phyloP scores from a whole-genome alignment of 2,113 vertebrate genomes.

The Gadus chalcogrammus region DNA sequence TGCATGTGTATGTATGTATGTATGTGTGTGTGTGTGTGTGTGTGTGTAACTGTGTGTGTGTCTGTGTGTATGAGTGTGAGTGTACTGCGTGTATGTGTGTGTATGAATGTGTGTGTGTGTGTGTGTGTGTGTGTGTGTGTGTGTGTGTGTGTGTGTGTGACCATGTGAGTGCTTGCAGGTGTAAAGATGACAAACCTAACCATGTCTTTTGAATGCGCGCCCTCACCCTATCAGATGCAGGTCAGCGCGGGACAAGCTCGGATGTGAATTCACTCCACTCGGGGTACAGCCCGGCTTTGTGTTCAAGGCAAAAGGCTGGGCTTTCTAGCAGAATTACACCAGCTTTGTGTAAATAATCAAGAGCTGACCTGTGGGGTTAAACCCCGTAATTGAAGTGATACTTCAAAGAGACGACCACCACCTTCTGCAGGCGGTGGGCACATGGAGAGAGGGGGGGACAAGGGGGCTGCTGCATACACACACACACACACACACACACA shows the following conservation, averaged over 20 bases:
- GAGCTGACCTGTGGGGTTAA: slow-evolving; percentile 95
- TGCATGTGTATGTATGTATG: background rate
- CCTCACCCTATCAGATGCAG: slow-evolving; percentile 88
- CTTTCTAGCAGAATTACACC: slow-evolving; percentile 91
- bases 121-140: slow-evolving; percentile 1
- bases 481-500: too few relatives aligned
- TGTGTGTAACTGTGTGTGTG: slow-evolving; percentile 14
- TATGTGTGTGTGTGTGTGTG: background rate
- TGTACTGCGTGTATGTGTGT: background rate
- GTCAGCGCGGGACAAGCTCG: slow-evolving; percentile 79
- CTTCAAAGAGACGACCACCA: slow-evolving; percentile 96
- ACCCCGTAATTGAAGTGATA: slow-evolving; percentile 98
- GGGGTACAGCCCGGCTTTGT: slow-evolving; percentile 77
- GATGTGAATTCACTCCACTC: slow-evolving; percentile 81
- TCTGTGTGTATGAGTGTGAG: background rate
- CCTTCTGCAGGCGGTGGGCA: slow-evolving; percentile 75
- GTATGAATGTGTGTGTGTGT: background rate
- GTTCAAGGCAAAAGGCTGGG: slow-evolving; percentile 81
- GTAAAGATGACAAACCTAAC: slow-evolving; percentile 58
- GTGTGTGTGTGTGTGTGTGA: slow-evolving; percentile 7
- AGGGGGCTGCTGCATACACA: background rate
- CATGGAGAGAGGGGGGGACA: slow-evolving; percentile 10
- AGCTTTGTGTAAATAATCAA: slow-evolving; percentile 98
- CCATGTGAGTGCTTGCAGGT: slow-evolving; percentile 38
- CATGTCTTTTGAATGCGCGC: slow-evolving; percentile 59